Evolutionary conservation across 2,888 invertebrate species (phyloP).

Genomic region (Acrobasis suavella): DNA sequence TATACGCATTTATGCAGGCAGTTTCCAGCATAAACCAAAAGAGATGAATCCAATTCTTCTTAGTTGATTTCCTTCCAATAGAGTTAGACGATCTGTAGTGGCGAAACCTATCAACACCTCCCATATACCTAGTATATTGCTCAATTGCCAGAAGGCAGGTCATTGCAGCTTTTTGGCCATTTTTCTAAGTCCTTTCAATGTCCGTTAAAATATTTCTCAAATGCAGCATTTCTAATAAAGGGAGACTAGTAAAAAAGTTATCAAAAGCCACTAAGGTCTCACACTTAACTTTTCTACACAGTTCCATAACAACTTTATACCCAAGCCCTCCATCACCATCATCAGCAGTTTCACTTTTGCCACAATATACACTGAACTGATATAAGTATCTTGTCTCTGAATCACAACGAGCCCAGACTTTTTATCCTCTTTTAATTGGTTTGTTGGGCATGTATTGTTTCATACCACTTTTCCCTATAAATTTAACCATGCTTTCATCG

Average conservation of each 20-base stretch:
- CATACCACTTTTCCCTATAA: neutral
- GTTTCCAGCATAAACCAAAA: too few relatives aligned
- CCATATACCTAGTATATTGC: too few relatives aligned
- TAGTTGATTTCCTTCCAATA: too few relatives aligned
- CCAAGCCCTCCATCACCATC: neutral
- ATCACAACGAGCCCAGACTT: neutral
- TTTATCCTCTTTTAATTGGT: neutral
- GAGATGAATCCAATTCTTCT: too few relatives aligned
- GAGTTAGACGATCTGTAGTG: too few relatives aligned
- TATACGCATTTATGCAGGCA: too few relatives aligned
- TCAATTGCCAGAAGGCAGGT: too few relatives aligned
- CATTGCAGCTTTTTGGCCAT: too few relatives aligned
- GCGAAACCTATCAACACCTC: too few relatives aligned
- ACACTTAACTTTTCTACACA: neutral
- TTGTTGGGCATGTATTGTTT: neutral
- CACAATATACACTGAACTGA: neutral
- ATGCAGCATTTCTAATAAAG: too few relatives aligned
- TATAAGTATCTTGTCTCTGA: neutral
- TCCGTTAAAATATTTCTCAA: neutral
- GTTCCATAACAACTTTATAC: neutral
- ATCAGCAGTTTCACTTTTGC: neutral
- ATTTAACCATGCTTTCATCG: slow-evolving; percentile 1
- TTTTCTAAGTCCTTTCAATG: too few relatives aligned
- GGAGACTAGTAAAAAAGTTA: slow-evolving; percentile 2
- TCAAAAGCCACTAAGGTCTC: neutral